A percentile compares a stretch with the other conserved stretches of the same genome.
phyloP scores from a whole-genome alignment of 2,888 invertebrate species.

The Gisinianus flammeolus region DNA sequence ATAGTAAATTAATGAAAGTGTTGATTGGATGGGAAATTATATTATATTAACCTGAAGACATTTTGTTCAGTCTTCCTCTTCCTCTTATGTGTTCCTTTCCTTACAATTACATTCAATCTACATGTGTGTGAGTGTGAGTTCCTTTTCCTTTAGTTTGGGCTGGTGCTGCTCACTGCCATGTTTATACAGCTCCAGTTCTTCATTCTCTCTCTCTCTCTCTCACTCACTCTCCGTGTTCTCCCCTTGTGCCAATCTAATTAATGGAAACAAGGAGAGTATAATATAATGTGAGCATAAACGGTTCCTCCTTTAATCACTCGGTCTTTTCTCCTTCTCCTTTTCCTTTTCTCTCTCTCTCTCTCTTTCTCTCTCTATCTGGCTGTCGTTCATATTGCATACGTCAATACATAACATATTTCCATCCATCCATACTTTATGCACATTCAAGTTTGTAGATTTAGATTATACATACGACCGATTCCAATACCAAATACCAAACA shows the following conservation, averaged over 20 bases:
- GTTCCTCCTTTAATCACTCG: slow-evolving; percentile 5
- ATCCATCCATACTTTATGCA: neutral
- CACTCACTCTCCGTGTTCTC: slow-evolving; percentile 26
- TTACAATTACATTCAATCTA: neutral
- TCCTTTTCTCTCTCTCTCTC: slow-evolving; percentile 6
- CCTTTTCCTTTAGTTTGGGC: neutral
- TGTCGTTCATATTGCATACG: neutral
- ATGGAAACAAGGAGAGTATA: slow-evolving; percentile 33
- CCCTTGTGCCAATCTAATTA: slow-evolving; percentile 42
- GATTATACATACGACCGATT: neutral
- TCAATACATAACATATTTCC: neutral
- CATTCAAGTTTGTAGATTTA: no score
- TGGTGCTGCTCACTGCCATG: neutral
- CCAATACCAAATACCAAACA: neutral
- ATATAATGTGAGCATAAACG: slow-evolving; percentile 26
- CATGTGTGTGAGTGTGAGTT: neutral
- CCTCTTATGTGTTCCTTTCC: neutral
- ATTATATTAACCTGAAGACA: slow-evolving; percentile 40
- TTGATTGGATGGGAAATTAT: slow-evolving; percentile 37
- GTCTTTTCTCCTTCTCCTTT: neutral
- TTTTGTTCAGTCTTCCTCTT: neutral
- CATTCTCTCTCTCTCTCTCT: neutral
- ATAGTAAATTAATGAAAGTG: slow-evolving; percentile 35
- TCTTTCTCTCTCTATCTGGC: neutral
- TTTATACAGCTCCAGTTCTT: neutral